Evolutionary conservation across 2,113 vertebrate genomes (phyloP), one percentile per base, ranked within the genome.

Genomic region (Zapus hudsonius): DNA sequence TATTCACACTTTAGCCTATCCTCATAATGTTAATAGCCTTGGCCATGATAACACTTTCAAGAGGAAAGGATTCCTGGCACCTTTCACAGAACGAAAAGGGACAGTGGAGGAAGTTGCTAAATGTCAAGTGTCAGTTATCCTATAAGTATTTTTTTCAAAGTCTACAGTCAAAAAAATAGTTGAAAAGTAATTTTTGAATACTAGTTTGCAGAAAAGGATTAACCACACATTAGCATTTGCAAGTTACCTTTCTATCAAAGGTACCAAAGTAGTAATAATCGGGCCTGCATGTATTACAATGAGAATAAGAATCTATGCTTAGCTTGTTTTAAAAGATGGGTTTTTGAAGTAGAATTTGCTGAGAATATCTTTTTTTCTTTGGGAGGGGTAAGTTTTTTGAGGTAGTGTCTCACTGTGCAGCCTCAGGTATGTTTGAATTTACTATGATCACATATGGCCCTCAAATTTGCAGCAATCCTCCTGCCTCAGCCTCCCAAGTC

Each of bases 41-140:
- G 97, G 94, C 97, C 98, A 98, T 96, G 97, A 98, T 97, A 97
- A 98, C 98, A 98, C 96, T 98, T 98, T 94, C 92, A 97, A 96
- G 96, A 98, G 95, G 82, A 87, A 97, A 96, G 93, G 92, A 96
- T 67, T 96, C 95, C 96, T 89, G 94, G 92, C 2, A 84, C 86
- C 44, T 93, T 93, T 96, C 38, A 44, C 74, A 84, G 98, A 97
- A 98, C 97, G 97, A 94, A 4, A 64, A 98, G 89, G 93, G 91
- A 96, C 91, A 92, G 96, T 38, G 89, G 95, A 92, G 57, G 73
- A 92, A 94, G 94, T 86, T 93, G 92, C 94, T 87, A 94, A 97
- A 96, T 66, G 93, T 96, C 96, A 97, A 70, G 82, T 94, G 97
- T 98, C 90, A 84, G 94, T 95, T 96, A 92, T 95, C 97, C 96